Evolutionary conservation across 2,797 vertebrate genomes (phyloP), one percentile per base, ranked within the genome.

Genomic region (Botia kubotai): DNA sequence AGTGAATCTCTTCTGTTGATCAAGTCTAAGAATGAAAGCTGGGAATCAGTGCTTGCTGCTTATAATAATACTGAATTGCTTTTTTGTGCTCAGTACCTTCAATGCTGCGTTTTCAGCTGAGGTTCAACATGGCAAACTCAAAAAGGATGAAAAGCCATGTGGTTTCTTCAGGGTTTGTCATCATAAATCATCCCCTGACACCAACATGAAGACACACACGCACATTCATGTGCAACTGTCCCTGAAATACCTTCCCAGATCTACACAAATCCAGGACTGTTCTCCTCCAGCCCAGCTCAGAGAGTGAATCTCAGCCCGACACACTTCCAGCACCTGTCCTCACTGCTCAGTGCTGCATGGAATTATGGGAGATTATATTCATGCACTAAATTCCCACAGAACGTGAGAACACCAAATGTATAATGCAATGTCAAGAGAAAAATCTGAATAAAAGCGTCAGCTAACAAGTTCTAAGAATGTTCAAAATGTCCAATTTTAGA

Each of bases 271-370:
- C 58, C 60, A 63, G 21, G 46, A 72, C 6, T 39, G 33, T 65
- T 16, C 21, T 11, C 10, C 57, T 66, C 58, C 26, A 26, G 43
- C 53, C 26, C 10, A 43, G 8, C 55, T n/a, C 39, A 21, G 67
- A 62, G 76, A 46, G 55, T 52, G 67, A 21, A 78, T 71, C 67
- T 43, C 2, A 19, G 33, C 19, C 62, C 43, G 29, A 65, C 26
- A 53, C 68, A 21, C 43, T 63, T 63, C 58, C 23, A 66, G 74
- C 76, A 82, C 72, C 76, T 84, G 83, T 79, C 60, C 68, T 26
- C 21, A 33, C 2, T 63, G 26, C 60, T 63, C 26, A 63, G 7
- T 3, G 16, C 13, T 12, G 3, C 57, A 60, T 14, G 26, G 6
- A 6, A 2, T 19, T 62, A 2, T 29, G 4, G 29, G 26, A 6